A percentile compares a stretch with the other conserved stretches of the same genome.
Conservation (phyloP, 2,113 vertebrate genomes). For the Otocyon megalotis region DNA sequence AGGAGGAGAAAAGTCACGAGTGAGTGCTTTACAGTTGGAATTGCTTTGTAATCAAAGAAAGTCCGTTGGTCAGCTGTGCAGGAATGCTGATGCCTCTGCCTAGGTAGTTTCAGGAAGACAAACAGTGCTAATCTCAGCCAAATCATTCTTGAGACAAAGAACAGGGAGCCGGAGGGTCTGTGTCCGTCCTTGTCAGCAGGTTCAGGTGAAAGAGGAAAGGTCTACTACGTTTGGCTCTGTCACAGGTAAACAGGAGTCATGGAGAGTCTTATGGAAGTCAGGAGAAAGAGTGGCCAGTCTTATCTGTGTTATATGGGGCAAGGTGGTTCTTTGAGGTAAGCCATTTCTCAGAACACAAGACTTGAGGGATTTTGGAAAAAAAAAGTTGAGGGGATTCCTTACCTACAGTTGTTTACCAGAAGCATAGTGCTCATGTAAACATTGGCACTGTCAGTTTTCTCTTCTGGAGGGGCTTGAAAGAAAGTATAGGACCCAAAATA, state of each 20-base stretch:
- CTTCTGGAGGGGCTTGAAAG: background rate
- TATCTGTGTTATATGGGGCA: background rate
- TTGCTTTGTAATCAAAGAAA: background rate
- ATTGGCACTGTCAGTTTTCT: background rate
- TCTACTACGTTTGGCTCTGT: background rate
- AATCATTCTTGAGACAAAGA: constrained; percentile 19
- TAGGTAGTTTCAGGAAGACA: background rate
- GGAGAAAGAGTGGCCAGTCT: background rate
- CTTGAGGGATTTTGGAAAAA: background rate
- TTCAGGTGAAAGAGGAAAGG: constrained; percentile 34
- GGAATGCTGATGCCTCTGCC: constrained; percentile 31
- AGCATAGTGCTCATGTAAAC: background rate
- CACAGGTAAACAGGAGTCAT: background rate
- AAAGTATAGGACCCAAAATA: background rate
- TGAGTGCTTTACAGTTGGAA: background rate
- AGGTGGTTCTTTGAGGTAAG: background rate
- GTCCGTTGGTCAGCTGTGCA: background rate
- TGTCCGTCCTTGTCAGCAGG: background rate
- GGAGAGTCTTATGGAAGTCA: background rate
- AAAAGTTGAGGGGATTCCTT: background rate
- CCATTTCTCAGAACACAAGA: background rate
- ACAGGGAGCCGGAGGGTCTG: background rate
- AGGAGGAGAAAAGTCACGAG: background rate
- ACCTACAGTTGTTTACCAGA: background rate
- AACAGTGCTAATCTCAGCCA: constrained; percentile 52